Evolutionary conservation across 2,113 vertebrate genomes (phyloP), one percentile per base, ranked within the genome.

Genomic region (Mugil cephalus): DNA sequence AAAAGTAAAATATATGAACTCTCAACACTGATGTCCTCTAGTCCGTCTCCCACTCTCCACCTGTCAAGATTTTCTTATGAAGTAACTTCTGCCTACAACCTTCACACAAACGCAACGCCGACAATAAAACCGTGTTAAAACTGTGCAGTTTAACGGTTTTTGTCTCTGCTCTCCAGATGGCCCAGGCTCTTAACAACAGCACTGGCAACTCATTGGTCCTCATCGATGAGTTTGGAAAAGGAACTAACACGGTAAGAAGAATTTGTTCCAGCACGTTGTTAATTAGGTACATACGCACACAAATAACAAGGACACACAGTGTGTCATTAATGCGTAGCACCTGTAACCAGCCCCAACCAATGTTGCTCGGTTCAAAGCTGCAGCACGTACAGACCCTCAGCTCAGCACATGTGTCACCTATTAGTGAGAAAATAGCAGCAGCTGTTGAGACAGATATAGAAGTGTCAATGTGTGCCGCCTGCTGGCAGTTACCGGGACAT

Each of bases 181-280:
- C 97, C 46, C 95, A 95, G 61, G 96, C 96, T 50, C 90, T 99
- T 62, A 99, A 96, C 92, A 94, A 94, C 76, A 95, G 96, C 83
- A 96, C 96, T 1, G 95, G 95, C 52, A 94, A 86, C 64, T 99
- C 98, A 10, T 93, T 99, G 76, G 95, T 99, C 61, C 95, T 99
- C 55, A 95, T 99, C 24, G 98, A 99, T 91, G 98, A 99, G 86
- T 99, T 99, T 87, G 98, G 98, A 84, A 99, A 99, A 93, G 98
- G 98, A 63, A 99, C 98, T 60, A 99, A 99, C 89, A 97, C 97
- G 36, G 91, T 97, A 88, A 95, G 95, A 52, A 45, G 12, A 59
- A 38, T 17, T 10, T 39, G 17, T 80, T 72, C 40, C 56, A 61
- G 69, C 13, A 11, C 34, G 50, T 47, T 74, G 80, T 65, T 39